Percentiles rank a stretch among this genome's conserved stretches.
These are phyloP conservation scores for Rhabdophis nuchalis DNA, from an alignment of 2,797 vertebrate species.

Conservation along the genomic window DNA sequence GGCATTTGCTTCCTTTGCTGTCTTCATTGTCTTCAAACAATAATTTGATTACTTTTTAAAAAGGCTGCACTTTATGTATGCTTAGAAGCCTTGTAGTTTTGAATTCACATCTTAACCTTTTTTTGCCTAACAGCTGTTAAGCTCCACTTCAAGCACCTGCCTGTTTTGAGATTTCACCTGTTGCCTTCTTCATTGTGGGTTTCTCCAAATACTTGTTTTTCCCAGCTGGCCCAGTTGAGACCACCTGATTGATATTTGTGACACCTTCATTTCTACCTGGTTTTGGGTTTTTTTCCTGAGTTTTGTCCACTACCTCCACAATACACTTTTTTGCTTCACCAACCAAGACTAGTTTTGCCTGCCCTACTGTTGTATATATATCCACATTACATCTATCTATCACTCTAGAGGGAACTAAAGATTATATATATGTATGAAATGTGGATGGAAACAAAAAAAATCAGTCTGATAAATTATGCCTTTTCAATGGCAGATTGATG, in stretches of 20 bases:
- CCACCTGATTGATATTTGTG: conserved; percentile 50
- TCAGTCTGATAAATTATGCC: background rate
- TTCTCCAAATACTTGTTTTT: background rate
- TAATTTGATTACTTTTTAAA: background rate
- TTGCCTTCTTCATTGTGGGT: background rate
- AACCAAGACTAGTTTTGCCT: background rate
- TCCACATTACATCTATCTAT: no score
- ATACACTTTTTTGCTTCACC: background rate
- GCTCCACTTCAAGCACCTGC: background rate
- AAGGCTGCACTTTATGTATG: background rate
- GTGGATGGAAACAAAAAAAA: background rate
- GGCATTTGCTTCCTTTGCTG: conserved; percentile 1
- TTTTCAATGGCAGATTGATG: background rate
- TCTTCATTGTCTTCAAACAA: conserved; percentile 21
- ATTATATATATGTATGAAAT: background rate
- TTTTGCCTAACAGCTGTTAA: background rate
- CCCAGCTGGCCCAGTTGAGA: conserved; percentile 27
- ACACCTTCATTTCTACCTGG: background rate
- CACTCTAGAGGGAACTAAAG: no score
- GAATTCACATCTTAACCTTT: background rate
- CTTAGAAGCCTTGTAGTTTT: background rate
- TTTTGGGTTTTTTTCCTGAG: background rate
- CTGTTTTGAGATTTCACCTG: background rate
- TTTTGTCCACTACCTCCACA: background rate
- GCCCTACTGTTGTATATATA: background rate